Evolutionary conservation across 2,888 invertebrate species (phyloP).

Genomic region (Agonopterix arenella): DNA sequence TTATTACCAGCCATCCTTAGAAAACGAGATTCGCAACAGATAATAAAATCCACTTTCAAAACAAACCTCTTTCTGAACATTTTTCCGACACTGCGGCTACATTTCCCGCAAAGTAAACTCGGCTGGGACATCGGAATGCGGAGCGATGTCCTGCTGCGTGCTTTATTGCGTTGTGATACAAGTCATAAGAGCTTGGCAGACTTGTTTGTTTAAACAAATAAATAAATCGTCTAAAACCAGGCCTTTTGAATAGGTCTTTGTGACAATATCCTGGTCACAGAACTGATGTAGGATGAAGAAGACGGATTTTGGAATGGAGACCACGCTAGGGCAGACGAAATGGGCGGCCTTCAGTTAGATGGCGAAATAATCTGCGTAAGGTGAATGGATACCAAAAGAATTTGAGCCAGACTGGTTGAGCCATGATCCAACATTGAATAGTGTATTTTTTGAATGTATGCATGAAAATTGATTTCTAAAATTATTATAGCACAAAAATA

Average conservation of each 20-base stretch:
- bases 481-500: too few relatives aligned
- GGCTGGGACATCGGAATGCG: slow-evolving; percentile 40
- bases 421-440: too few relatives aligned
- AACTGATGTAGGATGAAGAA: neutral
- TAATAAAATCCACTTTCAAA: slow-evolving; percentile 1
- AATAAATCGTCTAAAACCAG: neutral
- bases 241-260: neutral
- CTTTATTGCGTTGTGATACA: slow-evolving; percentile 32
- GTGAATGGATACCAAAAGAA: neutral
- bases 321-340: neutral
- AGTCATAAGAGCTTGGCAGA: slow-evolving; percentile 6
- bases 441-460: too few relatives aligned
- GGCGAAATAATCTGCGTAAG: too few relatives aligned
- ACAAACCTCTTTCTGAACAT: slow-evolving; percentile 11
- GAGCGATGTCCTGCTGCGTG: slow-evolving; percentile 35
- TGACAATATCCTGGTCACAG: neutral
- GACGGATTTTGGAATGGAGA: neutral
- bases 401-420: too few relatives aligned
- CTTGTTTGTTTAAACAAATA: neutral
- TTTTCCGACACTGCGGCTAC: slow-evolving; percentile 21
- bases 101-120: slow-evolving; percentile 22
- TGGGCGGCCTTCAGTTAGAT: too few relatives aligned
- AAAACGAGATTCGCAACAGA: neutral
- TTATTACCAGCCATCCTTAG: too few relatives aligned
- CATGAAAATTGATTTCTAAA: too few relatives aligned